These are phyloP conservation scores for Aplysina aerophoba DNA, from an alignment of 37 sponge, comb jelly and placozoan species.

Conservation along the genomic window DNA sequence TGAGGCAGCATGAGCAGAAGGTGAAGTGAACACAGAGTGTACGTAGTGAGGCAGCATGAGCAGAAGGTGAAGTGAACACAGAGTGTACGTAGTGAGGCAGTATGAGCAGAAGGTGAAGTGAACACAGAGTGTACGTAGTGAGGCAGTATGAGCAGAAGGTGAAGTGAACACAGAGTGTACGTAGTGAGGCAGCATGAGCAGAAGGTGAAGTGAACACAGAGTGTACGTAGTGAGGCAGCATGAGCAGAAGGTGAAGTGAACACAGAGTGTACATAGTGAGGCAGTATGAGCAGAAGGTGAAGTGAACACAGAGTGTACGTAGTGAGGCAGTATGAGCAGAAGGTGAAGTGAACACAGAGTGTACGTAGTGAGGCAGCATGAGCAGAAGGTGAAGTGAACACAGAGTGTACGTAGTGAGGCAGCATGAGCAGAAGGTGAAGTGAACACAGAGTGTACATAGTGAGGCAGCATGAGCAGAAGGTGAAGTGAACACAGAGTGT, in stretches of 20 bases:
- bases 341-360: slow-evolving; percentile 26
- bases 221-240: no score
- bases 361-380: no score
- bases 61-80: slow-evolving; percentile 25
- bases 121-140: no score
- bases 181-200: slow-evolving; percentile 59
- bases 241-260: slow-evolving; percentile 28
- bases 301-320: no score
- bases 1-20: slow-evolving; percentile 54
- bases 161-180: no score
- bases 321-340: slow-evolving; percentile 55
- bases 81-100: no score
- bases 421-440: slow-evolving; percentile 48
- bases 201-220: slow-evolving; percentile 29
- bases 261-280: no score
- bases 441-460: no score
- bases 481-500: no score
- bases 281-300: slow-evolving; percentile 53
- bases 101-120: slow-evolving; percentile 38
- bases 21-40: no score
- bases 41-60: no score
- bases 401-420: no score
- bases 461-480: slow-evolving; percentile 54
- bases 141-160: slow-evolving; percentile 56
- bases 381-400: slow-evolving; percentile 32